Percentiles rank a stretch among this genome's conserved stretches.
Conservation (phyloP, 2,797 vertebrate species). For the Hafferia zeledoni region DNA sequence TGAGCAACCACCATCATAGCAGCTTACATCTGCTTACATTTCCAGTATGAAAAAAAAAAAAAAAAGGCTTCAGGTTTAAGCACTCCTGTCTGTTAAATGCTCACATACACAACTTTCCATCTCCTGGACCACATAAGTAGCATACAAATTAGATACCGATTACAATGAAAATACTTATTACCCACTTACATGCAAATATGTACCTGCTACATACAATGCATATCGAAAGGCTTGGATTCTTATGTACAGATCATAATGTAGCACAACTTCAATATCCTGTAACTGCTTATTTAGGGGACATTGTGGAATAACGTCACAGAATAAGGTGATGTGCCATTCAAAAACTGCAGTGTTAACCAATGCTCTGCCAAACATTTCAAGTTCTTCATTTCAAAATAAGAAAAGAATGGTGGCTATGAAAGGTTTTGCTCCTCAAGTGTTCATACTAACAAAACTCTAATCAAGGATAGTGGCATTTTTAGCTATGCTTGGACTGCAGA, state of each 20-base stretch:
- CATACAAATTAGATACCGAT: not conserved
- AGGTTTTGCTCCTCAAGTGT: not conserved
- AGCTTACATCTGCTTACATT: not conserved
- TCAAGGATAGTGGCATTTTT: not conserved
- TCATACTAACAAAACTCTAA: not conserved
- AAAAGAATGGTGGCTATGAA: not conserved
- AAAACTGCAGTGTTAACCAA: not conserved
- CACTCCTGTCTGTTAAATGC: not conserved
- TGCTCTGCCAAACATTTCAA: not conserved
- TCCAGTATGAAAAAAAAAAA: conserved; percentile 31
- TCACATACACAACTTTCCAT: conserved; percentile 36
- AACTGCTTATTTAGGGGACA: not conserved
- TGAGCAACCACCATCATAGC: conserved; percentile 3
- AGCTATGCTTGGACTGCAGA: not conserved
- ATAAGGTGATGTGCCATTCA: not conserved
- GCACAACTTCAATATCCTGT: not conserved
- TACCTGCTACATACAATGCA: not conserved
- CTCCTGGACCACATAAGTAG: not conserved
- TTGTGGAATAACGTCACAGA: not conserved
- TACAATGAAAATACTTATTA: conserved; percentile 30
- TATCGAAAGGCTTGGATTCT: not conserved
- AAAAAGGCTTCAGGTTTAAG: conserved; percentile 38
- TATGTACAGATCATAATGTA: not conserved
- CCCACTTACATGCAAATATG: not conserved
- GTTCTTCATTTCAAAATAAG: not conserved